Percentiles rank a stretch among this genome's conserved stretches.
Conservation (phyloP, 2,797 vertebrate species). For the Chloroceryle amazona region DNA sequence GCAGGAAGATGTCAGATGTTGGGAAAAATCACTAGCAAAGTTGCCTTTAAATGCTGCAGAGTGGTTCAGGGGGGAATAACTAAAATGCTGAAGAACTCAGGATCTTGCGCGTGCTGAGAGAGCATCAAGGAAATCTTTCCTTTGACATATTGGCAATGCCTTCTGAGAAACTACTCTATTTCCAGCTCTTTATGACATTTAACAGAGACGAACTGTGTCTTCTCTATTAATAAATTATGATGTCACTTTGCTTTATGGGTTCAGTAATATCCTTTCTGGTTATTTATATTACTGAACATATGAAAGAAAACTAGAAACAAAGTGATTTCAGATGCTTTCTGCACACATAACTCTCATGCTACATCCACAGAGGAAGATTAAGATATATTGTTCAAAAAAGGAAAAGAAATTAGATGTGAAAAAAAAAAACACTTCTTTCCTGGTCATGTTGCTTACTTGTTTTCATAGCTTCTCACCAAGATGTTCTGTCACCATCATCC, state of each 20-base stretch:
- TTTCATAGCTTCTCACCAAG: not conserved
- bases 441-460: not conserved
- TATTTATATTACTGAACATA: slow-evolving; percentile 15
- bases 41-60: not conserved
- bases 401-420: not conserved
- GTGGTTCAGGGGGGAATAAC: not conserved
- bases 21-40: not conserved
- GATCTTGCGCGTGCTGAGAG: not conserved
- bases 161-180: slow-evolving; percentile 65
- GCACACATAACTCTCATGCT: slow-evolving; percentile 15
- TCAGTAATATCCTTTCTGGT: slow-evolving; percentile 68
- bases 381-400: not conserved
- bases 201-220: slow-evolving; percentile 53
- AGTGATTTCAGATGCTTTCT: slow-evolving; percentile 42
- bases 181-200: slow-evolving; percentile 53
- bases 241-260: slow-evolving; percentile 65
- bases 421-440: not conserved
- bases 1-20: not conserved
- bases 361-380: not conserved
- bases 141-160: slow-evolving; percentile 29
- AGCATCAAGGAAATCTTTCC: slow-evolving; percentile 31
- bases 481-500: not conserved
- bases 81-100: not conserved
- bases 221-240: slow-evolving; percentile 72
- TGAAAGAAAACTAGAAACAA: slow-evolving; percentile 62